phyloP scores from a whole-genome alignment of 2,113 vertebrate genomes.

The Ifrita kowaldi region DNA sequence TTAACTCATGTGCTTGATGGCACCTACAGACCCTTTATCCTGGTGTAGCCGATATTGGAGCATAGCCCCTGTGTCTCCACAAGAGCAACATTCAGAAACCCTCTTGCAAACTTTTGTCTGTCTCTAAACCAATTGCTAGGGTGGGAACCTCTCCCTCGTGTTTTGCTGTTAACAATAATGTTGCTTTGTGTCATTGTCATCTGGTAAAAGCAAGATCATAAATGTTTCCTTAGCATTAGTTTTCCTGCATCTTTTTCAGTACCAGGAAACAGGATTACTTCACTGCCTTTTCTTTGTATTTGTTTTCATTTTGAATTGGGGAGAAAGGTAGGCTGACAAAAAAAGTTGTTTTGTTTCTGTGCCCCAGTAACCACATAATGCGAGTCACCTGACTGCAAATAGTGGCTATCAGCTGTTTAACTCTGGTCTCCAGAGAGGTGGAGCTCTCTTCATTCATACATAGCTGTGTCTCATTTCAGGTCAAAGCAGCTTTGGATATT shows the following conservation, averaged over 20 bases:
- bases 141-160: background rate
- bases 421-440: background rate
- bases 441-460: background rate
- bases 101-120: background rate
- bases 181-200: background rate
- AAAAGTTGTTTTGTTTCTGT: background rate
- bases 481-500: constrained; percentile 81
- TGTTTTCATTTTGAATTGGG: background rate
- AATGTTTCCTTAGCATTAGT: background rate
- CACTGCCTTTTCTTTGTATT: background rate
- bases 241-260: background rate
- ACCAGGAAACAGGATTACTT: background rate
- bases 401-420: background rate
- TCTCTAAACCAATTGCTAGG: background rate
- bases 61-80: background rate
- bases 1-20: background rate
- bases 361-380: background rate
- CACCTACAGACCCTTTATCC: background rate
- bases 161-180: background rate
- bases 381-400: background rate
- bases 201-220: background rate
- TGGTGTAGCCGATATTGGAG: background rate
- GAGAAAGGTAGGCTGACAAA: background rate
- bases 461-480: constrained; percentile 69
- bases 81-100: background rate